phyloP scores from a whole-genome alignment of 1,140 invertebrate species.

The Aphidius gifuensis region DNA sequence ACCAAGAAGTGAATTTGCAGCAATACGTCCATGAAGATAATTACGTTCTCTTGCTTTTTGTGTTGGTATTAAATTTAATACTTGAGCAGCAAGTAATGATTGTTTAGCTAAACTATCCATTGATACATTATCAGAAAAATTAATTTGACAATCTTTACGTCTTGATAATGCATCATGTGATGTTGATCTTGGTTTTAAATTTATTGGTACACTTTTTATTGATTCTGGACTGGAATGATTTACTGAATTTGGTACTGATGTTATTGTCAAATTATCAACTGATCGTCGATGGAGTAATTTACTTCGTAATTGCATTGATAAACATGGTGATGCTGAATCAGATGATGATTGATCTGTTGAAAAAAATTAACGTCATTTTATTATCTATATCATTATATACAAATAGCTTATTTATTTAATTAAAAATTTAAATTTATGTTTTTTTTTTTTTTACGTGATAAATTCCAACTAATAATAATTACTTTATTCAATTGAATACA shows the following conservation, averaged over 20 bases:
- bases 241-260: slow-evolving; percentile 43
- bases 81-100: slow-evolving; percentile 71
- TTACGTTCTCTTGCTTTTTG: slow-evolving; percentile 77
- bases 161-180: slow-evolving; percentile 47
- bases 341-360: slow-evolving; percentile 46
- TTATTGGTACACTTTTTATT: slow-evolving; percentile 48
- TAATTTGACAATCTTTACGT: slow-evolving; percentile 38
- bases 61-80: slow-evolving; percentile 74
- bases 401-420: not conserved
- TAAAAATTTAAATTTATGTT: slow-evolving; percentile 3
- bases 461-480: too few relatives aligned
- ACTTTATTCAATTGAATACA: too few relatives aligned
- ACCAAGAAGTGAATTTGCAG: slow-evolving; percentile 76
- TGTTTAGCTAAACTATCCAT: slow-evolving; percentile 71
- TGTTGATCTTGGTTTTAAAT: slow-evolving; percentile 43
- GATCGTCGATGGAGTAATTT: slow-evolving; percentile 45
- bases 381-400: too few relatives aligned
- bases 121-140: slow-evolving; percentile 51
- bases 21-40: slow-evolving; percentile 74
- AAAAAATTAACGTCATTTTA: slow-evolving; percentile 8
- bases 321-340: slow-evolving; percentile 42
- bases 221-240: slow-evolving; percentile 50
- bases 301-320: slow-evolving; percentile 35
- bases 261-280: slow-evolving; percentile 43
- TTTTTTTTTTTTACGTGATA: too few relatives aligned